A percentile compares a stretch with the other conserved stretches of the same genome.
These are phyloP conservation scores for Aselliscus stoliczkanus DNA, from an alignment of 2,797 vertebrate species.

Conservation along the genomic window DNA sequence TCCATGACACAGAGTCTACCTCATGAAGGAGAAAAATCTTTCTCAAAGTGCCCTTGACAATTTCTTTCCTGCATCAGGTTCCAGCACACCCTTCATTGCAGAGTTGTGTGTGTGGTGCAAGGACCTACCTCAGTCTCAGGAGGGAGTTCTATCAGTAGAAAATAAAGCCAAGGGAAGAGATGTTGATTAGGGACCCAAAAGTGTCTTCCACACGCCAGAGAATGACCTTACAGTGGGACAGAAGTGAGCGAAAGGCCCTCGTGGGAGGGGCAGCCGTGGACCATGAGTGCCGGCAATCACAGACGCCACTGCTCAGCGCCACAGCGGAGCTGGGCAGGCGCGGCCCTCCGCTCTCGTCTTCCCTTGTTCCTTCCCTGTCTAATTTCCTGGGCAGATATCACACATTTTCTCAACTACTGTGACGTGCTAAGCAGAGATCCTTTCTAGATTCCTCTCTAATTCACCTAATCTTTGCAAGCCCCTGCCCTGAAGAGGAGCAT, in stretches of 20 bases:
- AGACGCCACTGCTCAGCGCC: rapidly evolving
- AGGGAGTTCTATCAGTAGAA: neutral
- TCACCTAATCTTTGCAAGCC: neutral
- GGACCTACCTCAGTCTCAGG: too few relatives aligned
- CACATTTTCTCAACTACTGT: too few relatives aligned
- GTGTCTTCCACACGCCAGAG: neutral
- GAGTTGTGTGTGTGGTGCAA: too few relatives aligned
- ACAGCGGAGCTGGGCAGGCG: too few relatives aligned
- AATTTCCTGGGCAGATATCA: rapidly evolving
- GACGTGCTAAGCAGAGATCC: neutral
- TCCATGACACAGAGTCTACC: neutral
- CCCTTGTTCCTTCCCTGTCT: neutral
- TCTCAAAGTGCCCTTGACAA: rapidly evolving
- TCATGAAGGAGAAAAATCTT: neutral
- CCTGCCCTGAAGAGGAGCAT: neutral
- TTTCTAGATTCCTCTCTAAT: neutral
- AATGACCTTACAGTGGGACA: neutral
- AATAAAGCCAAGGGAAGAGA: neutral
- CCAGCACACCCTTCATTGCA: neutral
- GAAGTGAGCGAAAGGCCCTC: neutral
- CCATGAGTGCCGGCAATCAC: neutral
- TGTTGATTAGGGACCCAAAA: too few relatives aligned
- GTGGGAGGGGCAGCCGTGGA: too few relatives aligned
- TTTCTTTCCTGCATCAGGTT: neutral
- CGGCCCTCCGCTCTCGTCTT: too few relatives aligned